Base-by-base conservation (phyloP, 2,797 vertebrate genomes). In the Hirundo rustica region DNA sequence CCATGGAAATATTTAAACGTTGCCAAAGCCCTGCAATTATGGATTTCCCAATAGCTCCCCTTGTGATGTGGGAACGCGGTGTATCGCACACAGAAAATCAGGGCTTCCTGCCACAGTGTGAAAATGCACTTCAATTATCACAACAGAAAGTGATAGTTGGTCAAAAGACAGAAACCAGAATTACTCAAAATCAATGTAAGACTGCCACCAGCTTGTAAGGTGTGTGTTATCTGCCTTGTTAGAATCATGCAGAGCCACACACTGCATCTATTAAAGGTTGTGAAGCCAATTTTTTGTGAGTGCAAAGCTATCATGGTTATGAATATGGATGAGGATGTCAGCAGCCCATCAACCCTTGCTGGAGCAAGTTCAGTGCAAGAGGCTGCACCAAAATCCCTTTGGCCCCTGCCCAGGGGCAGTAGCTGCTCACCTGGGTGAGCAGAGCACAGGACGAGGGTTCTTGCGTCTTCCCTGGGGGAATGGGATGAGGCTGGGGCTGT, bases 21-120 rank as follows among this genome's bases (percentile, higher is more conserved):
- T 93, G 71, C 71, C 88, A 92, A 93, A 90, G 73, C 70, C 32
- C 76, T 73, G 92, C 55, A 92, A 67, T 89, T 93, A 94, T 25
- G 88, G 92, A 90, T 96, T 96, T 94, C 91, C 95, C 82, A 89
- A 57, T 27, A 88, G 91, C 42, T 95, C 66, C 60, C 85, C 32
- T 11, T 42, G 60, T 38, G 81, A 72, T 81, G 60, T 60, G 60
- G 51, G 88, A 95, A 85, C 84, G 92, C 66, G 3, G 79, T 77
- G 73, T 78, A 84, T 90, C 3, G 0, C 55, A 72, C 60, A 84
- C 50, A 67, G 67, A 82, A 76, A 82, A 74, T 34, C 36, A 26
- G 62, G 72, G 51, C 82, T 91, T 38, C 25, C 7, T 78, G 82
- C 62, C 92, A 86, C 61, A 53, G 93, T n/a, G 68, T 16, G 48